phyloP scores from a whole-genome alignment of 2,888 invertebrate genomes.

The Ichneumoninae sp. region DNA sequence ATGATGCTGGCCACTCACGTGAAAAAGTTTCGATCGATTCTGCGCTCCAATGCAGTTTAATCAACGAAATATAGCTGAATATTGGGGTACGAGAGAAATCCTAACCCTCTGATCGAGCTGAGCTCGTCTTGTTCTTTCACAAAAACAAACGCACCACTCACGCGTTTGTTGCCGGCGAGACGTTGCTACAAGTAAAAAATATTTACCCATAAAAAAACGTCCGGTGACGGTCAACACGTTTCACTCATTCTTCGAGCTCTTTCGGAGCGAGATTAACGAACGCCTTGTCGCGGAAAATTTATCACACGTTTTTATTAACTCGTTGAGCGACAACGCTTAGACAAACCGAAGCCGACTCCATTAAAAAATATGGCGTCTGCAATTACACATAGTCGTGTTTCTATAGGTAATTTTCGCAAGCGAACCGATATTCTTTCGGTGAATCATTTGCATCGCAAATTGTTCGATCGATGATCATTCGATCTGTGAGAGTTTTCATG shows the following conservation, averaged over 20 bases:
- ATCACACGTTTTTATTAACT: conserved; percentile 46
- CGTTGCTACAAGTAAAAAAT: not conserved
- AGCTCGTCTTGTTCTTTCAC: conserved; percentile 10
- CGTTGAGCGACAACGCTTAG: conserved; percentile 46
- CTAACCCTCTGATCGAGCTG: conserved; percentile 45
- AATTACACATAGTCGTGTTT: conserved; percentile 17
- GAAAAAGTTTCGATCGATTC: not conserved
- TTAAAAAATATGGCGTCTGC: conserved; percentile 51
- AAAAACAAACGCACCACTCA: conserved; percentile 30
- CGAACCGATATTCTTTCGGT: not conserved
- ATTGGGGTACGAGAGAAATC: conserved; percentile 44
- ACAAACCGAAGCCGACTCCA: conserved; percentile 60
- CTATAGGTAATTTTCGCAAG: not conserved
- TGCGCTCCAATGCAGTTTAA: not conserved
- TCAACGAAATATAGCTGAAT: conserved; percentile 7
- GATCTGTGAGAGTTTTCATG: not conserved
- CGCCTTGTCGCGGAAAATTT: conserved; percentile 33
- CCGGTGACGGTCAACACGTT: conserved; percentile 17
- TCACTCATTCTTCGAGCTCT: conserved; percentile 9
- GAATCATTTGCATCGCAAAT: not conserved
- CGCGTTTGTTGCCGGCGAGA: conserved; percentile 40
- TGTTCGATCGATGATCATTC: not conserved
- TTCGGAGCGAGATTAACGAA: conserved; percentile 3
- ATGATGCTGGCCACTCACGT: conserved; percentile 20
- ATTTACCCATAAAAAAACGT: not conserved